Percentiles rank a stretch among this genome's conserved stretches.
Evolutionary conservation across 2,888 invertebrate genomes (phyloP).

Genomic region (Epirrita christyi): DNA sequence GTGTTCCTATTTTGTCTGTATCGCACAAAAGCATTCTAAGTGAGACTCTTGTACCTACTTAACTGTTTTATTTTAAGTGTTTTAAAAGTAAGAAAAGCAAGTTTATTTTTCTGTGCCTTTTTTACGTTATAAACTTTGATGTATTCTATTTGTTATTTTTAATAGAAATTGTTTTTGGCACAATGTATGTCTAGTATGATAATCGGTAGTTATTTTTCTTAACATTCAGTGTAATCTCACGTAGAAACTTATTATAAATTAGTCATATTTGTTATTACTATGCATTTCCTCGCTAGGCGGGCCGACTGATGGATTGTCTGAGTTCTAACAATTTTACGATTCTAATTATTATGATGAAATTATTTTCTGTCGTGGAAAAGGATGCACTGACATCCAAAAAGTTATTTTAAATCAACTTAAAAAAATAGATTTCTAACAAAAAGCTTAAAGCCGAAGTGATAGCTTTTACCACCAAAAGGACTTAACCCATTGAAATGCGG

Average conservation of each 20-base stretch:
- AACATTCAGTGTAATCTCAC: constrained; percentile 14
- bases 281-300: constrained; percentile 55
- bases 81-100: too few species aligned
- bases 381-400: too few species aligned
- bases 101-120: constrained; percentile 23
- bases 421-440: too few species aligned
- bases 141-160: background rate
- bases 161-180: background rate
- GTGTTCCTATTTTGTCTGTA: constrained; percentile 22
- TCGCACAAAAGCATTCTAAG: constrained; percentile 45
- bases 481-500: too few species aligned
- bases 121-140: background rate
- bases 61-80: constrained; percentile 20
- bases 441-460: too few species aligned
- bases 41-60: constrained; percentile 40
- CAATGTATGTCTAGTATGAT: constrained; percentile 6
- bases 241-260: constrained; percentile 8
- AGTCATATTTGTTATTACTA: constrained; percentile 20
- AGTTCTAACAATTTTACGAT: constrained; percentile 52
- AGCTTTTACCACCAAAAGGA: too few species aligned
- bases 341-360: too few species aligned
- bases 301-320: constrained; percentile 61
- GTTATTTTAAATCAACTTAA: too few species aligned
- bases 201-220: constrained; percentile 16
- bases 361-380: too few species aligned